phyloP scores from a whole-genome alignment of 2,888 invertebrate genomes.

The Drosophila formosana region DNA sequence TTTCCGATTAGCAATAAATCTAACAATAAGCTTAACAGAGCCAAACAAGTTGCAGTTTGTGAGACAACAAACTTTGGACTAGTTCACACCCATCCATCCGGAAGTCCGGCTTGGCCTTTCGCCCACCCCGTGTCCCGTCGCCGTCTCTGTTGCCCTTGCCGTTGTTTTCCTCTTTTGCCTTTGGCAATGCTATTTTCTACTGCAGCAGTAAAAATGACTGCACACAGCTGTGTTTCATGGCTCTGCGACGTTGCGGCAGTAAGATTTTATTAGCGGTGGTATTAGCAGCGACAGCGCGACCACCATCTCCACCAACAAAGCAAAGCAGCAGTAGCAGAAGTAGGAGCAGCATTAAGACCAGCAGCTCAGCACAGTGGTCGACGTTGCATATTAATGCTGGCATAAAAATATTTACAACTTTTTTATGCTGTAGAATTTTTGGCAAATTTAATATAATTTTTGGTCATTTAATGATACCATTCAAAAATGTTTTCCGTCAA shows the following conservation, averaged over 20 bases:
- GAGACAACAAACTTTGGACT: slow-evolving; percentile 40
- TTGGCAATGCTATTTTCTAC: slow-evolving; percentile 49
- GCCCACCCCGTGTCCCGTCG: slow-evolving; percentile 7
- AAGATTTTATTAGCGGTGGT: slow-evolving; percentile 82
- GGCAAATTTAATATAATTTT: slow-evolving; percentile 79
- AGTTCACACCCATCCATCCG: slow-evolving; percentile 16
- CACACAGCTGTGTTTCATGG: slow-evolving; percentile 81
- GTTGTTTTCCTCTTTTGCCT: slow-evolving; percentile 47
- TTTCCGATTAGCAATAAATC: slow-evolving; percentile 26
- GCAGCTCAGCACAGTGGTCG: slow-evolving; percentile 65
- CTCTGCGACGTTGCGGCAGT: slow-evolving; percentile 73
- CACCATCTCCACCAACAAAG: slow-evolving; percentile 14
- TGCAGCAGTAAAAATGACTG: slow-evolving; percentile 81
- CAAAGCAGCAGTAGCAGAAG: not conserved
- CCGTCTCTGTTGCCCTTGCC: slow-evolving; percentile 1
- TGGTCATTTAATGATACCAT: slow-evolving; percentile 79
- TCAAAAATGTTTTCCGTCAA: slow-evolving; percentile 62
- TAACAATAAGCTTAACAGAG: slow-evolving; percentile 16
- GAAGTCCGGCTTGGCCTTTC: slow-evolving; percentile 49
- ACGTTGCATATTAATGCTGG: slow-evolving; percentile 80
- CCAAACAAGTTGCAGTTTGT: slow-evolving; percentile 19
- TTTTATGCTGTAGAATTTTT: slow-evolving; percentile 73
- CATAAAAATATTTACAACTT: slow-evolving; percentile 80
- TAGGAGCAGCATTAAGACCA: not conserved
- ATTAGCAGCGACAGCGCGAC: slow-evolving; percentile 73